Conservation (phyloP, 1,140 invertebrate genomes). For the Polyergus mexicanus region DNA sequence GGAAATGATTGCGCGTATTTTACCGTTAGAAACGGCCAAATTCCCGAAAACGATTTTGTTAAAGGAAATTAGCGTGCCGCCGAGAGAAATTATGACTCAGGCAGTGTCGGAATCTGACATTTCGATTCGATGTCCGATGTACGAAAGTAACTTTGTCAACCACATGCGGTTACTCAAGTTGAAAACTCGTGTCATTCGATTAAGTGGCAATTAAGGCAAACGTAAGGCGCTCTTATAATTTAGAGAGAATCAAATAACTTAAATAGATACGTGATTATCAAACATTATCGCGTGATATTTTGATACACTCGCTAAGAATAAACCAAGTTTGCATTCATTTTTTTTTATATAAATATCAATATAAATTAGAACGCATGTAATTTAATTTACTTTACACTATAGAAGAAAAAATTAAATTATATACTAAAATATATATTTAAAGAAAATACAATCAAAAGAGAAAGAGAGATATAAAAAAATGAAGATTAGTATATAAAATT, state of each 20-base stretch:
- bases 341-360: neutral
- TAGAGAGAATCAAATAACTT: slow-evolving; percentile 26
- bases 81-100: slow-evolving; percentile 48
- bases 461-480: neutral
- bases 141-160: slow-evolving; percentile 44
- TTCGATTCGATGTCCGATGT: slow-evolving; percentile 56
- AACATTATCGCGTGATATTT: neutral
- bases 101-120: slow-evolving; percentile 37
- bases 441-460: neutral
- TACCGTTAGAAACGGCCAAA: slow-evolving; percentile 16
- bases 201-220: slow-evolving; percentile 14
- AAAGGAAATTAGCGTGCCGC: slow-evolving; percentile 51
- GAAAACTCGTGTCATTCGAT: slow-evolving; percentile 56
- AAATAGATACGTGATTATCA: slow-evolving; percentile 4
- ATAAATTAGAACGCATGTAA: neutral
- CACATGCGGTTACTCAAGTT: slow-evolving; percentile 39
- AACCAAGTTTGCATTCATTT: neutral
- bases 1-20: slow-evolving; percentile 22
- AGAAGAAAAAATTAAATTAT: neutral
- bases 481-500: slow-evolving; percentile 10
- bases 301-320: neutral
- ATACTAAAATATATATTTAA: slow-evolving; percentile 3
- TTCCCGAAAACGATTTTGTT: slow-evolving; percentile 47
- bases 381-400: slow-evolving; percentile 9
- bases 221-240: slow-evolving; percentile 34